A percentile compares a stretch with the other conserved stretches of the same genome.
Evolutionary conservation across 2,113 vertebrate species (phyloP).

Genomic region (Eclectus roratus): DNA sequence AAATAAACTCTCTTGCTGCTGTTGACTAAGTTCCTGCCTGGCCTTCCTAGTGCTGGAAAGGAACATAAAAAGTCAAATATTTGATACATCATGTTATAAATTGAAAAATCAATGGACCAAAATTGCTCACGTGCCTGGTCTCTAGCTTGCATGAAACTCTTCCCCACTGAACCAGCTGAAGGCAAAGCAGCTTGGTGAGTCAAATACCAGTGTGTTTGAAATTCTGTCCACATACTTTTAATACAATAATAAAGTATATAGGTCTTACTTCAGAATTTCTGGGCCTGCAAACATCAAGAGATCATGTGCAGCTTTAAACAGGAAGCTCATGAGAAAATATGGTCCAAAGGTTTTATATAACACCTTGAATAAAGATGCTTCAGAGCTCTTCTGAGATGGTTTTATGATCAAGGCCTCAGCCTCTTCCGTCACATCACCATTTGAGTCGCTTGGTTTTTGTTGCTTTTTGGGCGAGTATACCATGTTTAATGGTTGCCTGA

Average conservation of each 20-base stretch:
- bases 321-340: conserved; percentile 91
- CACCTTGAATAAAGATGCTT: conserved; percentile 88
- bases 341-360: conserved; percentile 92
- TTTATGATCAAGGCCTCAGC: conserved; percentile 86
- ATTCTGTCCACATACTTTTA: neutral
- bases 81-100: neutral
- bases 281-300: conserved; percentile 94
- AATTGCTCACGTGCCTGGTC: neutral
- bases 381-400: conserved; percentile 61
- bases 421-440: conserved; percentile 78
- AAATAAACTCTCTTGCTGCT: neutral
- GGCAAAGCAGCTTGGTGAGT: neutral
- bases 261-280: conserved; percentile 85
- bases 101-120: neutral
- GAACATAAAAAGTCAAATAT: neutral
- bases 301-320: conserved; percentile 92
- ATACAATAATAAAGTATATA: neutral
- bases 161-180: neutral
- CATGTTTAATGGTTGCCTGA: conserved; percentile 66
- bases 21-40: neutral
- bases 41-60: neutral
- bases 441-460: conserved; percentile 38
- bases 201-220: neutral
- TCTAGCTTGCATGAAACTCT: neutral
- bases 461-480: conserved; percentile 76